These are phyloP conservation scores for Crocuta crocuta DNA, from an alignment of 2,113 vertebrate genomes.

Conservation along the genomic window DNA sequence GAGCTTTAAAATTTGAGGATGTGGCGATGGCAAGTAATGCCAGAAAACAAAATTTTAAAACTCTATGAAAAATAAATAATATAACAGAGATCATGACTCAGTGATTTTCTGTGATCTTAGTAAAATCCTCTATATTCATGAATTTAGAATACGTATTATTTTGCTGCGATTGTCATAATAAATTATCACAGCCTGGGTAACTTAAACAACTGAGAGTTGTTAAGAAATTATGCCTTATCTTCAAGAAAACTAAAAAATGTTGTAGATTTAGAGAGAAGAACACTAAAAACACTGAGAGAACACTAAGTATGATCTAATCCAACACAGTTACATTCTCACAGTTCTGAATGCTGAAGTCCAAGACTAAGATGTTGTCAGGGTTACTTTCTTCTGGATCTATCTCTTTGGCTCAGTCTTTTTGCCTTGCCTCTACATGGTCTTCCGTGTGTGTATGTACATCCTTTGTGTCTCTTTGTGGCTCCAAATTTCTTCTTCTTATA, in stretches of 20 bases:
- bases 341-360: background rate
- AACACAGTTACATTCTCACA: background rate
- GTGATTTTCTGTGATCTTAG: background rate
- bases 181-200: background rate
- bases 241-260: background rate
- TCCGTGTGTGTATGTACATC: background rate
- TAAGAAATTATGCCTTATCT: background rate
- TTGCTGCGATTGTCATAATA: background rate
- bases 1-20: background rate
- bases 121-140: background rate
- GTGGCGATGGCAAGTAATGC: background rate
- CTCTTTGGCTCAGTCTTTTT: background rate
- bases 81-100: background rate
- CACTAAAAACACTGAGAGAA: background rate
- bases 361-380: background rate
- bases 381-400: background rate
- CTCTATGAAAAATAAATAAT: background rate
- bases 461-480: background rate
- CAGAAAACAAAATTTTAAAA: background rate
- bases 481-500: background rate
- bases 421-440: rapidly evolving
- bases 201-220: background rate
- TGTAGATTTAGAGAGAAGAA: background rate
- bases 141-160: background rate
- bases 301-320: background rate